A percentile compares a stretch with the other conserved stretches of the same genome.
Evolutionary conservation across 2,113 vertebrate genomes (phyloP).

Genomic region (Chlorodrepanis virens): DNA sequence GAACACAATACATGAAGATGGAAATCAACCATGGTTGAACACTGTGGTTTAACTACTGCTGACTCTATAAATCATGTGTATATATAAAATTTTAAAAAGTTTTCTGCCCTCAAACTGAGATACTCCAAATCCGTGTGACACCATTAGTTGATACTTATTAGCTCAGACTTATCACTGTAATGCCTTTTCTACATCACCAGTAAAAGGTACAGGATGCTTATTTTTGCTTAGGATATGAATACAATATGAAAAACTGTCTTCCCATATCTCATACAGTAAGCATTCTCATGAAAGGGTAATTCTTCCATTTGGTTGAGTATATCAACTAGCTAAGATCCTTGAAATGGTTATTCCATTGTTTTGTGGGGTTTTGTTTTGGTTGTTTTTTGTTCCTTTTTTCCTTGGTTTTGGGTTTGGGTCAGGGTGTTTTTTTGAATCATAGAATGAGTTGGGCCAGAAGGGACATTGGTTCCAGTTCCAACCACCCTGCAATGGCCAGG

Average conservation of each 20-base stretch:
- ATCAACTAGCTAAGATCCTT: neutral
- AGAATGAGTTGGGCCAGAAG: neutral
- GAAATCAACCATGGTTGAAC: neutral
- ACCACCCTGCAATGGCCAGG: neutral
- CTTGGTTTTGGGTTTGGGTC: neutral
- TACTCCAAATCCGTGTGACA: neutral
- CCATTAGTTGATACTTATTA: neutral
- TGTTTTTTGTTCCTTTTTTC: neutral
- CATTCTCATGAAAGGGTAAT: neutral
- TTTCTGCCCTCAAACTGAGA: neutral
- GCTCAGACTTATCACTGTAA: neutral
- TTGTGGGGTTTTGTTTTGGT: accelerated
- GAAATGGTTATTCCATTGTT: neutral
- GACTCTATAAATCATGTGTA: neutral
- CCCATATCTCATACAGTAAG: neutral
- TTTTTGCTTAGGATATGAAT: neutral
- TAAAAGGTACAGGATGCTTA: neutral
- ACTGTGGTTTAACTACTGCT: neutral
- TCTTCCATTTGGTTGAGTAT: neutral
- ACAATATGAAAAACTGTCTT: neutral
- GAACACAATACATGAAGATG: neutral
- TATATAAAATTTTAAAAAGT: neutral
- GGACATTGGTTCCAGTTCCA: neutral
- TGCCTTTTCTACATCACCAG: neutral
- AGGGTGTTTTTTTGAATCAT: neutral